phyloP scores from a whole-genome alignment of 2,888 invertebrate species.

The Drosophila flavopinicola region DNA sequence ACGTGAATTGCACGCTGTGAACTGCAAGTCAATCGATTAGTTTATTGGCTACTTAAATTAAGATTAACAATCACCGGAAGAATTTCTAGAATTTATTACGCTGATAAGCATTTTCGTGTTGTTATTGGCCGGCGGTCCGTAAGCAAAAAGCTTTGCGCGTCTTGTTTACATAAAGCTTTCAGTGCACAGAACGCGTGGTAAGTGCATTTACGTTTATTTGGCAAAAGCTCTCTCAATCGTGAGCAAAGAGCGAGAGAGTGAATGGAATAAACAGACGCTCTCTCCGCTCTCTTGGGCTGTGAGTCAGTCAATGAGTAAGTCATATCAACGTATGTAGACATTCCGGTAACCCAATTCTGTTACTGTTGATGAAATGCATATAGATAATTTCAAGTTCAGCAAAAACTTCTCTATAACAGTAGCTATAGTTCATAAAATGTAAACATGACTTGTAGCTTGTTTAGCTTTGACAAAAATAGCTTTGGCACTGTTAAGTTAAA shows the following conservation, averaged over 20 bases:
- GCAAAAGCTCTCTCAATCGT: constrained; percentile 10
- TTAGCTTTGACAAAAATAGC: constrained; percentile 22
- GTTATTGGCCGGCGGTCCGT: constrained; percentile 25
- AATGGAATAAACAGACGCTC: background rate
- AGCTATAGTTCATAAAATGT: background rate
- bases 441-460: constrained; percentile 15
- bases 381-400: background rate
- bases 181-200: constrained; percentile 54
- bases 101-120: constrained; percentile 38
- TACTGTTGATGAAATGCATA: too few relatives aligned
- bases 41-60: background rate
- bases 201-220: constrained; percentile 12
- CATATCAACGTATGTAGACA: background rate
- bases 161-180: constrained; percentile 56
- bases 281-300: background rate
- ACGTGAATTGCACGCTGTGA: background rate
- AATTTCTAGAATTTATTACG: constrained; percentile 4
- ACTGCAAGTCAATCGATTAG: constrained; percentile 1
- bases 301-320: constrained; percentile 8
- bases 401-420: background rate
- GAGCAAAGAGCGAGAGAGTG: constrained; percentile 1
- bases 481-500: constrained; percentile 10
- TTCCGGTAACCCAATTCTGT: too few relatives aligned
- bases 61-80: constrained; percentile 23
- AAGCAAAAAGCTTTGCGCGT: constrained; percentile 31